phyloP scores from a whole-genome alignment of 2,113 vertebrate genomes.

The Asarcornis scutulata region DNA sequence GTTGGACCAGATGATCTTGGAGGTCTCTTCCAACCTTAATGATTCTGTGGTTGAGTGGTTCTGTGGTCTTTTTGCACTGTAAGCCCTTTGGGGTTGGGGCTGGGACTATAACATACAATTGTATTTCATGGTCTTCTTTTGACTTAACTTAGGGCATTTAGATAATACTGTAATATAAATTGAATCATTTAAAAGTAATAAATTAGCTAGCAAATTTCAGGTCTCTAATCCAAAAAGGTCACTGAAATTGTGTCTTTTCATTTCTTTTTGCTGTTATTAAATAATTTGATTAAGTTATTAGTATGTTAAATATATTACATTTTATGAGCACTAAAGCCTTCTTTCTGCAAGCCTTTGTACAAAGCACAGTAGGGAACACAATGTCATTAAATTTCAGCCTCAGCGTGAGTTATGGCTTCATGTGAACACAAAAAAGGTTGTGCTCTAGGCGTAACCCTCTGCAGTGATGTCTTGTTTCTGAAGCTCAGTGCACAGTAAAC shows the following conservation, averaged over 20 bases:
- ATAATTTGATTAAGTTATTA: conserved; percentile 14
- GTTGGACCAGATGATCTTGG: too few relatives aligned
- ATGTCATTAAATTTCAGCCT: conserved; percentile 38
- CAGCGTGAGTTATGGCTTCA: conserved; percentile 12
- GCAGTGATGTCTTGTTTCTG: conserved; percentile 24
- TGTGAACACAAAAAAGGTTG: conserved; percentile 28
- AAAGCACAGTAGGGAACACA: not conserved
- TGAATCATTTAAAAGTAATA: not conserved
- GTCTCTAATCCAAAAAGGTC: not conserved
- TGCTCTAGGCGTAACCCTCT: conserved; percentile 32
- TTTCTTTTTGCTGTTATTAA: not conserved
- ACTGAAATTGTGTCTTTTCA: not conserved
- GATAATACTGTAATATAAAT: not conserved
- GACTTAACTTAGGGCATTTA: not conserved
- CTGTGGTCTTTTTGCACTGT: not conserved
- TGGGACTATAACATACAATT: not conserved
- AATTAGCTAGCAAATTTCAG: not conserved
- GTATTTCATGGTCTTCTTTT: not conserved
- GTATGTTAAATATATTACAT: not conserved
- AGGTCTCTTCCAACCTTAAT: too few relatives aligned
- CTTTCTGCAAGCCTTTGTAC: not conserved
- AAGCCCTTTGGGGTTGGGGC: not conserved
- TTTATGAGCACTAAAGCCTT: not conserved
- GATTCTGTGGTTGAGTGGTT: too few relatives aligned
- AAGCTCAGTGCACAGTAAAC: conserved; percentile 13